phyloP scores from a whole-genome alignment of 2,797 vertebrate genomes.

The Myoxocephalus aenaeus region DNA sequence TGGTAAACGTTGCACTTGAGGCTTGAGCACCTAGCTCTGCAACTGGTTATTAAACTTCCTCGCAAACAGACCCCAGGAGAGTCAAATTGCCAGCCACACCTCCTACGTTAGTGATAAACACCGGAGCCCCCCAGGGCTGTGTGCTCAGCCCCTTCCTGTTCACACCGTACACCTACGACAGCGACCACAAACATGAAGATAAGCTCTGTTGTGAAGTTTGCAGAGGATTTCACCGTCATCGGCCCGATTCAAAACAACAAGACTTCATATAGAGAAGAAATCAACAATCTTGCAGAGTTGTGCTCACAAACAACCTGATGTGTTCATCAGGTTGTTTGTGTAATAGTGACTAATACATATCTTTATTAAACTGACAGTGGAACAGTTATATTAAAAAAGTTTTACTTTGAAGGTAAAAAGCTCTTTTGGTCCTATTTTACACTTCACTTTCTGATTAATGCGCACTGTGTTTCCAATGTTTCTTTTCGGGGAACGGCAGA shows the following conservation, averaged over 20 bases:
- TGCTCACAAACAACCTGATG: neutral
- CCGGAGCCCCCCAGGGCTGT: neutral
- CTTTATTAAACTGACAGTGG: constrained; percentile 16
- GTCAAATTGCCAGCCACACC: neutral
- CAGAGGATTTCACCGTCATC: too few relatives aligned
- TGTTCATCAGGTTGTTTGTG: too few relatives aligned
- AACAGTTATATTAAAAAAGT: neutral
- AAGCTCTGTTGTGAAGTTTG: too few relatives aligned
- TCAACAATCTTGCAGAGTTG: too few relatives aligned
- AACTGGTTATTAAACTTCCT: neutral
- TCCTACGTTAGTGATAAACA: neutral
- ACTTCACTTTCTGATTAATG: constrained; percentile 12
- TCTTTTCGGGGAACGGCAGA: constrained; percentile 16
- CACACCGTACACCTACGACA: too few relatives aligned
- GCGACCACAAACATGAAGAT: too few relatives aligned
- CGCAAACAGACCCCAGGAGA: neutral
- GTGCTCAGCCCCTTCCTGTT: too few relatives aligned
- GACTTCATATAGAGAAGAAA: too few relatives aligned
- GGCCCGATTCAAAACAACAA: too few relatives aligned
- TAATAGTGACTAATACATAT: neutral
- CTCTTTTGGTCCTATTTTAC: neutral
- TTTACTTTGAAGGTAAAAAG: neutral
- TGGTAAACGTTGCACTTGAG: neutral
- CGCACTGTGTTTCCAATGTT: neutral
- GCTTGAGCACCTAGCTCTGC: neutral